A percentile compares a stretch with the other conserved stretches of the same genome.
phyloP scores from a whole-genome alignment of 2,888 invertebrate species.

The Idaea biselata region DNA sequence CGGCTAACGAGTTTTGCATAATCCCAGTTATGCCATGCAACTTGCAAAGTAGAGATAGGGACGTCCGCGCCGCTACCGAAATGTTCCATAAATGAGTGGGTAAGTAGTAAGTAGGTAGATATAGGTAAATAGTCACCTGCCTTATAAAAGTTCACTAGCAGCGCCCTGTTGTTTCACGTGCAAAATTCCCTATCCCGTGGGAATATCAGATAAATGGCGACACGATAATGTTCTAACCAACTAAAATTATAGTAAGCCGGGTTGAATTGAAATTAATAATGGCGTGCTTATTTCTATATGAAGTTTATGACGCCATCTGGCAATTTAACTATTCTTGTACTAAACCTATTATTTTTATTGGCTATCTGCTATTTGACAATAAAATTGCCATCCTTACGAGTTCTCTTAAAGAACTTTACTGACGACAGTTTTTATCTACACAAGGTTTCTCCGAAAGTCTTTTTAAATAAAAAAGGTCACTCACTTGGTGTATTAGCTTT shows the following conservation, averaged over 20 bases:
- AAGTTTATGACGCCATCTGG: no score
- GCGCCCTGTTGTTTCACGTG: no score
- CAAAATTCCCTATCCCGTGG: no score
- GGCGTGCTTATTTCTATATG: no score
- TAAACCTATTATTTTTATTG: no score
- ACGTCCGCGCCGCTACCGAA: not conserved
- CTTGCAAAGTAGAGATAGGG: not conserved
- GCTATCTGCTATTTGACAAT: not conserved
- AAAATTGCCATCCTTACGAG: not conserved
- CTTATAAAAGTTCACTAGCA: no score
- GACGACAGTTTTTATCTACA: not conserved
- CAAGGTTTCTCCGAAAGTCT: not conserved
- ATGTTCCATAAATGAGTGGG: not conserved
- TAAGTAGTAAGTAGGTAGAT: not conserved
- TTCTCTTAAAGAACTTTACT: not conserved
- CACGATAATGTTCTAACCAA: no score
- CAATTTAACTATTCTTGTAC: no score
- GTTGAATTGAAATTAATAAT: no score
- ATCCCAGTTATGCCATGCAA: not conserved
- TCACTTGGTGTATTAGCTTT: not conserved
- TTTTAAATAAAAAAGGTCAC: constrained; percentile 6
- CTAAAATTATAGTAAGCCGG: no score
- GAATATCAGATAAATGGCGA: no score
- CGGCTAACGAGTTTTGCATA: constrained; percentile 4
- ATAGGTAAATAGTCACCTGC: not conserved